These are phyloP conservation scores for Uria aalge DNA, from an alignment of 2,113 vertebrate genomes.

Conservation along the genomic window DNA sequence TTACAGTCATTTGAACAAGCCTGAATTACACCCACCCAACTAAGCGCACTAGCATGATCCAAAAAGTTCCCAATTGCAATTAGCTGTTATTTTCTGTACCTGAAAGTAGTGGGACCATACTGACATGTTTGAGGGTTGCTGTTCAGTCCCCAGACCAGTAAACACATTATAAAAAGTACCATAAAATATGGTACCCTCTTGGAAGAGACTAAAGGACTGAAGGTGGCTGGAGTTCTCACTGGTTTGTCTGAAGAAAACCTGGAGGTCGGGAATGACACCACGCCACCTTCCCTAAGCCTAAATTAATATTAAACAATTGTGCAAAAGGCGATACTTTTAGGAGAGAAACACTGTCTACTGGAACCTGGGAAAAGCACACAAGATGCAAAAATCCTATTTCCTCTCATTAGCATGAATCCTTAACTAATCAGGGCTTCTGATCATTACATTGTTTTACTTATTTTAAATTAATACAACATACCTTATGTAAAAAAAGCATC, in stretches of 20 bases:
- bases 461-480: not conserved
- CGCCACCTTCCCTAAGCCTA: not conserved
- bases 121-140: not conserved
- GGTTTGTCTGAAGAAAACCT: not conserved
- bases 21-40: conserved; percentile 12
- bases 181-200: not conserved
- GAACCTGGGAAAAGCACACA: not conserved
- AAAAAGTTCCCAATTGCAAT: not conserved
- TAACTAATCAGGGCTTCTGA: not conserved
- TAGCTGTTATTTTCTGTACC: not conserved
- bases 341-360: not conserved
- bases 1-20: conserved; percentile 18
- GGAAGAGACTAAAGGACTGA: not conserved
- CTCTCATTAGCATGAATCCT: not conserved
- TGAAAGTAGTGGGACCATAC: not conserved
- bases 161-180: not conserved
- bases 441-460: not conserved
- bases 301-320: not conserved
- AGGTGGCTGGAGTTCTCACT: not conserved
- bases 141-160: not conserved
- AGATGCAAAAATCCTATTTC: not conserved
- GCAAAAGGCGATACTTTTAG: not conserved
- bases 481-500: not conserved
- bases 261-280: not conserved
- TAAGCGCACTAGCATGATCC: not conserved